These are phyloP conservation scores for Philantomba maxwellii DNA, from an alignment of 2,113 vertebrate genomes.

Conservation along the genomic window DNA sequence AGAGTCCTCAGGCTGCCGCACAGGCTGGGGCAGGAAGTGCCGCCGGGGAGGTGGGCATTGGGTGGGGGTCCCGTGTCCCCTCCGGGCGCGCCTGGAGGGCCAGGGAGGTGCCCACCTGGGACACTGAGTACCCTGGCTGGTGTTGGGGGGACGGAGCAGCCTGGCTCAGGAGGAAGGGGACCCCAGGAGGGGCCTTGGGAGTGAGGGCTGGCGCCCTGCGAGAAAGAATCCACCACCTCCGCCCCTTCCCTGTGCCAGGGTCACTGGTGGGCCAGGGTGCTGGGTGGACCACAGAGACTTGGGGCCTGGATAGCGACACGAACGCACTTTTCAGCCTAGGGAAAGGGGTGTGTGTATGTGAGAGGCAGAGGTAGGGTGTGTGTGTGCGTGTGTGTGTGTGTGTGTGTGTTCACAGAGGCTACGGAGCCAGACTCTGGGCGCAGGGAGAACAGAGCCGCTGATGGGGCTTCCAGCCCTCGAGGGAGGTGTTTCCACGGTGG, in stretches of 20 bases:
- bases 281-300: not conserved
- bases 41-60: not conserved
- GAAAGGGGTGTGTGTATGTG: not conserved
- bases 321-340: not conserved
- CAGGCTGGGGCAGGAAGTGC: not conserved
- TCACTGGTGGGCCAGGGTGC: too few relatives aligned
- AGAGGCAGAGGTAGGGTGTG: not conserved
- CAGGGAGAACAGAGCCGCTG: not conserved
- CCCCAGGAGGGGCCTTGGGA: accelerated
- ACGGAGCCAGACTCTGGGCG: not conserved
- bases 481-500: not conserved
- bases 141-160: not conserved
- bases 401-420: not conserved
- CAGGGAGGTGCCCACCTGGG: not conserved
- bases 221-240: not conserved
- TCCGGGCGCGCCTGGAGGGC: not conserved
- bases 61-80: not conserved
- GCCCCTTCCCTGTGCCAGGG: not conserved
- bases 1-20: not conserved
- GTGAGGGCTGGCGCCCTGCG: not conserved
- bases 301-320: not conserved
- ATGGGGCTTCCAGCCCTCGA: not conserved
- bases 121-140: too few relatives aligned
- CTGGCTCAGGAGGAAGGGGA: not conserved
- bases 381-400: not conserved